Base-by-base conservation (phyloP, 37 sponge, comb jelly and placozoan species). In the Spongilla lacustris region DNA sequence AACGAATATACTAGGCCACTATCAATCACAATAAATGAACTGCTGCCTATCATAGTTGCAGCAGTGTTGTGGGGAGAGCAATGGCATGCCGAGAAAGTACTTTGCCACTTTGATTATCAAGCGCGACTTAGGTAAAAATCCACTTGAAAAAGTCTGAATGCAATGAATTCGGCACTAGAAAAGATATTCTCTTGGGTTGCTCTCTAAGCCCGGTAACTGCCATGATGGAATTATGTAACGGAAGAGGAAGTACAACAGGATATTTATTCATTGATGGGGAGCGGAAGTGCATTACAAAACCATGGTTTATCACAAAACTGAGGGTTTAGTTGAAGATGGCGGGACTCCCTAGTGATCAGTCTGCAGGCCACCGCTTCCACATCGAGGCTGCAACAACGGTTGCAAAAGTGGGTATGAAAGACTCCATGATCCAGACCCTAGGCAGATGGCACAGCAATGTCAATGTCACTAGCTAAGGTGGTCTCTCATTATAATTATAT, bases 31-130 rank as follows among this genome's bases (percentile, higher is more conserved):
- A 49, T 32, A 12, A 82, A 82, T 50, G 83, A 82, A 35, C 33
- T 82, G 72, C 36, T 49, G 73, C 83, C 83, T 2, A 67, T 81
- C 41, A 46, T 82, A 38, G 14, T 82, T 6, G 69, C 81, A 4
- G 69, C 33, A 31, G 81, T 69, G 1, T 36, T 68, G 50, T 81
- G 81, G 81, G 81, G 34, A 4, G 10, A 67, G 48, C 27, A 25
- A 13, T 67, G 81, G 81, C 24, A 32, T 4, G 69, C 22, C 35
- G 2, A 81, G n/a, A 37, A 31, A 6, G 69, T 81, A 22, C 69
- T 67, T 2, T 30, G 26, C 30, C 27, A 69, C 19, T 81, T 37
- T 31, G 68, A 81, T 69, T 66, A 81, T 69, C n/a, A 67, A 38
- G 84, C 84, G 24, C 78, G 12, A 77, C 78, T 13, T 37, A 2